phyloP scores from a whole-genome alignment of 2,113 vertebrate species.

The Fregata magnificens region DNA sequence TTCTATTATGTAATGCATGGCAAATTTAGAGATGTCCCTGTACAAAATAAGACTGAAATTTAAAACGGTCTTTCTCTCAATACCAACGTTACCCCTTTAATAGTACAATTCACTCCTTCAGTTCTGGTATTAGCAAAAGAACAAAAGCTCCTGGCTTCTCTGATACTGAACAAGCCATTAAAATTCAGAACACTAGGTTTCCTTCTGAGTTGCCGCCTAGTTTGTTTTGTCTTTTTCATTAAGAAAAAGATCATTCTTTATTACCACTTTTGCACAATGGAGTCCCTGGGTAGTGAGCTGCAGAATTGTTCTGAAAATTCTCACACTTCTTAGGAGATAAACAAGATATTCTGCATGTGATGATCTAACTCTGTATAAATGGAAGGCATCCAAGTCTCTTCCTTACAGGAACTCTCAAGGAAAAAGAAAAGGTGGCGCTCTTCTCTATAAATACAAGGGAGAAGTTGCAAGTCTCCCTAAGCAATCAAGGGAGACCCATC shows the following conservation, averaged over 20 bases:
- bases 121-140: neutral
- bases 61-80: neutral
- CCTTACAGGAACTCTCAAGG: neutral
- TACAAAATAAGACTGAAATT: slow-evolving; percentile 32
- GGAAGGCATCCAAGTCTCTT: neutral
- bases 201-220: neutral
- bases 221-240: neutral
- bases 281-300: neutral
- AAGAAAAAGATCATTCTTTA: neutral
- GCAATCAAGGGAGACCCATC: neutral
- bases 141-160: neutral
- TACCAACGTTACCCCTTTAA: neutral
- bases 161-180: neutral
- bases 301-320: neutral
- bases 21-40: slow-evolving; percentile 94
- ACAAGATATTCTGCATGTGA: neutral
- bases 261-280: neutral
- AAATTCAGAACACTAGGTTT: neutral
- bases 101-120: neutral
- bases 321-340: neutral
- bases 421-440: neutral
- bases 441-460: neutral
- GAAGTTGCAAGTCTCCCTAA: neutral
- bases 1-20: slow-evolving; percentile 95
- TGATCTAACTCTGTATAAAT: neutral